Evolutionary conservation across 2,888 invertebrate genomes (phyloP), one percentile per base, ranked within the genome.

Genomic region (Phlogophora meticulosa): DNA sequence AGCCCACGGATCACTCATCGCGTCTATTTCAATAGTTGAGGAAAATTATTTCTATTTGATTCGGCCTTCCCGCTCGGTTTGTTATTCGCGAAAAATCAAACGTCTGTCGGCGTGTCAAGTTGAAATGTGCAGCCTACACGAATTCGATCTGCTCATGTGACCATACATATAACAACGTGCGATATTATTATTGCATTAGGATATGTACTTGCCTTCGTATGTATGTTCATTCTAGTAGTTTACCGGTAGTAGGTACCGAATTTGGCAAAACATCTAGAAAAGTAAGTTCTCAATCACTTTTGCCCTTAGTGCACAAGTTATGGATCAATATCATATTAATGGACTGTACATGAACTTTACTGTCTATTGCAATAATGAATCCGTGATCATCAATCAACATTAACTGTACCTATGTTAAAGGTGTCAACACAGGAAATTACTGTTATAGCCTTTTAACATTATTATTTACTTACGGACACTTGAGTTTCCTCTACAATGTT

Each of bases 1-100:
- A 95, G 94, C 93, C 87, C 91, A 90, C 84, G 87, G 90, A 93
- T 95, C 95, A 91, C 89, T 95, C 95, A 91, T 63, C 95, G 85
- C 87, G 85, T 90, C 92, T 92, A 91, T 94, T 93, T 92, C 85
- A 89, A 94, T 89, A 86, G 84, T 79, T 76, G 76, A 38, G 84
- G 88, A 90, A 93, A 90, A 92, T 91, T 76, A 90, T 91, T 90
- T 89, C 88, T 92, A 92, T 79, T 74, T 76, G 76, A 83, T 80
- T 62, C 81, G 85, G 81, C 85, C 85, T 83, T 82, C 82, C 78
- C 75, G 82, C 77, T 80, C 70, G 45, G 65, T 71, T 60, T 72
- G 78, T 75, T 82, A 85, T 86, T 87, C 82, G 88, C 88, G 86
- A 88, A 86, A 85, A 81, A 81, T 84, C 76, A 76, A 77, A 80